Base-by-base conservation (phyloP, 30 jellyfish, hydroid and myxozoan genomes). In the Pseudorhiza aurosa region DNA sequence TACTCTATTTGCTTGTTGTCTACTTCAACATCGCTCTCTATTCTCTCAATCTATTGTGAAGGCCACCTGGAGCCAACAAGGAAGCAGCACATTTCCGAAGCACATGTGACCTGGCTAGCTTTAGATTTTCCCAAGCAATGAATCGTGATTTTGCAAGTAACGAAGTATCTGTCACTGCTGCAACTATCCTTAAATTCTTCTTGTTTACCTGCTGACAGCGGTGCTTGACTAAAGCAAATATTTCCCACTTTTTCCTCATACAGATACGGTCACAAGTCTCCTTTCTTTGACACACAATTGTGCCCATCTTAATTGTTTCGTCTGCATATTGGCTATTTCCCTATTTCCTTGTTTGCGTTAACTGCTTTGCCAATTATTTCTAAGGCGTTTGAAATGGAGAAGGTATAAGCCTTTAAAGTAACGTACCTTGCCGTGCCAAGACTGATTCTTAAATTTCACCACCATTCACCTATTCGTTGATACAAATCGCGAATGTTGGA, bases 171-270 rank as follows among this genome's bases (percentile, higher is more conserved):
- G 57, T 70, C 59, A 30, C 2, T 70, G 26, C 58, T 70, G 18
- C 35, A 15, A 8, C 55, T 43, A 30, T 51, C 47, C 59, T 25
- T 47, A 42, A 28, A 47, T 36, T 6, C 29, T 28, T 62, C 37
- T 44, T 45, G 30, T 31, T 30, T 22, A 18, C 71, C 17, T 47
- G 59, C 25, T 70, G 83, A 70, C 83, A 70, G 83, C 83, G 83
- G 83, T 45, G 2, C n/a, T 18, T 8, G 15, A 26, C 45, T 19
- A 45, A 70, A 29, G 83, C 83, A 29, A 24, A 70, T 70, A 70
- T 70, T 46, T 70, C 71, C 27, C 67, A 70, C 83, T 42, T 21
- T 25, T 35, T 19, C 68, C 22, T 21, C 36, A 53, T 53, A 36
- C 22, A 53, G 9, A 6, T 36, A n/a, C 24, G 36, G 5, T 19